Percentiles rank a stretch among this genome's conserved stretches.
Conservation (phyloP, 2,888 invertebrate genomes). For the Cyclophora punctaria region DNA sequence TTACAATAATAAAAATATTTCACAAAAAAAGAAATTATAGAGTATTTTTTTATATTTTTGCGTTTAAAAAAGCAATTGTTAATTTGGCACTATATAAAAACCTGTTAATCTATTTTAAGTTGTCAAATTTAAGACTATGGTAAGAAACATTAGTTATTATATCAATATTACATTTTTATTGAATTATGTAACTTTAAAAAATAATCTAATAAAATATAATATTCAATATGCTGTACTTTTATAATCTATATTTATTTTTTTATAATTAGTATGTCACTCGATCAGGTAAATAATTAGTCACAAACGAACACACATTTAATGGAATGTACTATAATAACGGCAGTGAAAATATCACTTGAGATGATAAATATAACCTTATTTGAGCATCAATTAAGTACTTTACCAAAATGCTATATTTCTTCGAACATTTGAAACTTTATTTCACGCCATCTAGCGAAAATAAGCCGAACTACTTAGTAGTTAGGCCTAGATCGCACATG, state of each 20-base stretch:
- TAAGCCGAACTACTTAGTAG: slow-evolving; percentile 8
- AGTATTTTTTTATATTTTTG: slow-evolving; percentile 2
- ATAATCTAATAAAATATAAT: not conserved
- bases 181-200: not conserved
- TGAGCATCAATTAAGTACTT: slow-evolving; percentile 24
- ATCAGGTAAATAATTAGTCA: slow-evolving; percentile 32
- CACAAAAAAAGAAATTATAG: slow-evolving; percentile 3
- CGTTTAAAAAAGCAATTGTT: not conserved
- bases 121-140: not conserved
- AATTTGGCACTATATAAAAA: not conserved
- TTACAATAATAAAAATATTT: slow-evolving; percentile 28
- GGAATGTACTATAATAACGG: slow-evolving; percentile 21
- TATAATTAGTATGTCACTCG: slow-evolving; percentile 36
- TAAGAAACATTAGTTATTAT: slow-evolving; percentile 1
- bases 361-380: slow-evolving; percentile 14
- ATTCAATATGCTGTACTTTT: not conserved
- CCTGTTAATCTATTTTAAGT: not conserved
- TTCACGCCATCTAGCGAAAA: slow-evolving; percentile 11
- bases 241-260: slow-evolving; percentile 6
- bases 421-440: not conserved
- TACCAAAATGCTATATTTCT: not conserved
- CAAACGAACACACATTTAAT: slow-evolving; percentile 15
- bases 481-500: too few species aligned
- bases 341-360: slow-evolving; percentile 32
- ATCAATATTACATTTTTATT: slow-evolving; percentile 3